A percentile compares a stretch with the other conserved stretches of the same genome.
Conservation (phyloP, 2,113 vertebrate genomes). For the Leucosticte australis region DNA sequence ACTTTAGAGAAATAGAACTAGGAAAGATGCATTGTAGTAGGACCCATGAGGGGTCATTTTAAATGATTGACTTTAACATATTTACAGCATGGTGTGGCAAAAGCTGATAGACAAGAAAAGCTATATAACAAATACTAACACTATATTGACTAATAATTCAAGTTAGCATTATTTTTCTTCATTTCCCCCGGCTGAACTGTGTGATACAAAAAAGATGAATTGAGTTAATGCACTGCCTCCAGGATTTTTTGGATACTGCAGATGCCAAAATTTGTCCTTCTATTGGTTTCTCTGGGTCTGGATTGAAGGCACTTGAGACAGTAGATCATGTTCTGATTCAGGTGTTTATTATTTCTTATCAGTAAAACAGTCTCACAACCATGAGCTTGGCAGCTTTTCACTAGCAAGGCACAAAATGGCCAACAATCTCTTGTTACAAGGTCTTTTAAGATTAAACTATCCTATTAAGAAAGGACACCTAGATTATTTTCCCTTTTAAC, state of each 20-base stretch:
- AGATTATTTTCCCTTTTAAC: too few species aligned
- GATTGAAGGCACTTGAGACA: too few species aligned
- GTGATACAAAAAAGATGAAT: neutral
- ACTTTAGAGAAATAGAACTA: neutral
- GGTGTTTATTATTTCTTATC: too few species aligned
- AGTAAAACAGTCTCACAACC: too few species aligned
- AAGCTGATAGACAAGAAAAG: neutral
- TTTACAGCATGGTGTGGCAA: neutral
- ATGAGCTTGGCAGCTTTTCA: too few species aligned
- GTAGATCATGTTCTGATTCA: too few species aligned
- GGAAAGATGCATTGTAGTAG: neutral
- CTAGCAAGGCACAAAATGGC: too few species aligned
- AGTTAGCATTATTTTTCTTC: neutral
- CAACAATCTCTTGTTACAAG: too few species aligned
- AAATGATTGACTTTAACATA: neutral
- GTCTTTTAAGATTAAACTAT: too few species aligned
- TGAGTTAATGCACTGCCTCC: neutral
- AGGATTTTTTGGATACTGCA: neutral
- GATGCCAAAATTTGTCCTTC: neutral
- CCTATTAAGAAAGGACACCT: too few species aligned
- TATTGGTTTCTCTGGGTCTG: too few species aligned
- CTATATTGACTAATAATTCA: neutral
- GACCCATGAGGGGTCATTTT: neutral
- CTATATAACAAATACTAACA: neutral
- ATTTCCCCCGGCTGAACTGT: neutral